Conservation (phyloP, 2,888 invertebrate species). For the Eupelmus urozonus region DNA sequence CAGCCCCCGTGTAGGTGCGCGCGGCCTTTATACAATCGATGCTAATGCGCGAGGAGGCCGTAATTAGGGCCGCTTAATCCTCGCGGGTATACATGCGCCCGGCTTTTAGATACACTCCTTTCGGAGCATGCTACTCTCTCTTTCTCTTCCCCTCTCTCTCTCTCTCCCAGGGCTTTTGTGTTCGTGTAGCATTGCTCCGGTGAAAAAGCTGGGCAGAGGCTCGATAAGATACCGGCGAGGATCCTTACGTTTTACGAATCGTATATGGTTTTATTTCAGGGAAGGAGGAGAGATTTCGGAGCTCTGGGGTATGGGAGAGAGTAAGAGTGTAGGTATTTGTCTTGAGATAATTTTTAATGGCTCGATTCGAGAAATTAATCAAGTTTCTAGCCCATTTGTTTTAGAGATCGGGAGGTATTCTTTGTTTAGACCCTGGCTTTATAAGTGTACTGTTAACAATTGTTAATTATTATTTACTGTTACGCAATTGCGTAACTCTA, state of each 20-base stretch:
- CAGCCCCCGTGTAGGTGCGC: neutral
- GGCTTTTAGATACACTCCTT: neutral
- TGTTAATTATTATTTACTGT: too few species aligned
- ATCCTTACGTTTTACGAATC: too few species aligned
- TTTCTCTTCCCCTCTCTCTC: too few species aligned
- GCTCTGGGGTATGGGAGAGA: too few species aligned
- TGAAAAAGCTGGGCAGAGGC: neutral
- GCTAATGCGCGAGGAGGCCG: constrained; percentile 48
- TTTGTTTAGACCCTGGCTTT: too few species aligned
- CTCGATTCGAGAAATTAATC: neutral
- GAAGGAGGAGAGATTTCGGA: too few species aligned
- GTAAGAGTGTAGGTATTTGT: neutral
- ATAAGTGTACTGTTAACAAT: too few species aligned
- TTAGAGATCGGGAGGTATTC: too few species aligned
- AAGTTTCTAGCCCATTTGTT: neutral
- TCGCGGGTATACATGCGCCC: constrained; percentile 23
- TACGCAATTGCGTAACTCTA: too few species aligned
- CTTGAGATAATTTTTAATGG: neutral
- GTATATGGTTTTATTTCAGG: too few species aligned
- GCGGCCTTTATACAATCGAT: constrained; percentile 40
- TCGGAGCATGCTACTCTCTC: too few species aligned
- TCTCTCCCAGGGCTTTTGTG: too few species aligned
- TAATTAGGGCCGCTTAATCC: constrained; percentile 57
- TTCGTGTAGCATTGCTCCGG: neutral
- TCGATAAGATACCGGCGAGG: neutral